These are phyloP conservation scores for Anarhynchus alexandrinus DNA, from an alignment of 2,113 vertebrate genomes.

Conservation along the genomic window DNA sequence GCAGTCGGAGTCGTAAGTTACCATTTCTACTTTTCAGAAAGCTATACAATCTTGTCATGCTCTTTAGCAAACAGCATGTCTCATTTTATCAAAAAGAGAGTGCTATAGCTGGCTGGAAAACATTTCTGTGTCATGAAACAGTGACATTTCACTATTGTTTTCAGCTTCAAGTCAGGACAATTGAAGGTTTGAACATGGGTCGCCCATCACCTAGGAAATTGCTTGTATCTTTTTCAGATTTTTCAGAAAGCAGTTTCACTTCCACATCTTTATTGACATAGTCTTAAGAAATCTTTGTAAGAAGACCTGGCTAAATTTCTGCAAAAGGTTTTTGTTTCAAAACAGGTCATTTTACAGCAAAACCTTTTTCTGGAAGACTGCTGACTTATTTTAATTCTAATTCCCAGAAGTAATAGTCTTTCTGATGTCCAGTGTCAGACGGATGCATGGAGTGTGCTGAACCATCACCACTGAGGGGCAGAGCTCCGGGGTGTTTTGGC, in stretches of 20 bases:
- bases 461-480: rapidly evolving
- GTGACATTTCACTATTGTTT: neutral
- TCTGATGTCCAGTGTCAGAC: neutral
- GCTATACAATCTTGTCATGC: neutral
- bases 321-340: neutral
- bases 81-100: neutral
- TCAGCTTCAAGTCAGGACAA: neutral
- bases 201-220: neutral
- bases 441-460: neutral
- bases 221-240: neutral
- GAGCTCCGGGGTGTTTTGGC: neutral
- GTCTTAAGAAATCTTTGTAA: neutral
- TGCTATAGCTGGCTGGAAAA: neutral
- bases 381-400: neutral
- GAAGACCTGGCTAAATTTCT: neutral
- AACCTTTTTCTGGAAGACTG: neutral
- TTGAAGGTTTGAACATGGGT: neutral
- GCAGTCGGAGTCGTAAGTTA: neutral
- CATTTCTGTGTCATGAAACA: neutral
- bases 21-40: neutral
- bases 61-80: neutral
- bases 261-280: neutral
- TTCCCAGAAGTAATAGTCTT: neutral
- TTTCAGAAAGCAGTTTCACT: neutral
- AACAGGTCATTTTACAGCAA: neutral